These are phyloP conservation scores for Chrysaora quinquecirrha DNA, from an alignment of 30 jellyfish, hydroid and myxozoan species.

Conservation along the genomic window DNA sequence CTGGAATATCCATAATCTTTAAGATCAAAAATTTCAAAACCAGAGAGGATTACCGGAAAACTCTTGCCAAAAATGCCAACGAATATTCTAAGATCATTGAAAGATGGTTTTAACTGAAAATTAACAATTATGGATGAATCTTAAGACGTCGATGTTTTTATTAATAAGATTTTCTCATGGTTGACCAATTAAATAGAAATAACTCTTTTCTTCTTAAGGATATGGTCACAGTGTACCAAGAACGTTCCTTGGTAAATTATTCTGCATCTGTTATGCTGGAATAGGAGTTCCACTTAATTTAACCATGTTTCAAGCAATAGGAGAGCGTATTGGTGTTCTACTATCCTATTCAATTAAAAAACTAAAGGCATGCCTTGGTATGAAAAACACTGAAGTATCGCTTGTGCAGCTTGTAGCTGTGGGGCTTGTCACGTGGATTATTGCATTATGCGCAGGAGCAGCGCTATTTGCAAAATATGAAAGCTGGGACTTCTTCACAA, in stretches of 20 bases:
- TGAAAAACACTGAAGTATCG: constrained; percentile 84
- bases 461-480: constrained; percentile 85
- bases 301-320: constrained; percentile 96
- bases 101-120: no score
- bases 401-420: constrained; percentile 82
- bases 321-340: constrained; percentile 90
- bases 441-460: constrained; percentile 91
- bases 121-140: no score
- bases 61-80: no score
- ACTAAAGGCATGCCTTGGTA: constrained; percentile 68
- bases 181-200: no score
- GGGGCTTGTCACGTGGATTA: constrained; percentile 83
- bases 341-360: constrained; percentile 71
- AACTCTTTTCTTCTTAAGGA: no score
- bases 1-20: no score
- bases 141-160: no score
- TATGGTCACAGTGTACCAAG: constrained; percentile 96
- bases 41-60: no score
- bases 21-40: no score
- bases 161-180: no score
- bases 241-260: constrained; percentile 83
- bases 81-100: no score
- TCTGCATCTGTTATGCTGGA: constrained; percentile 83
- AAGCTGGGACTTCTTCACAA: constrained; percentile 80
- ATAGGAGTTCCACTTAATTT: constrained; percentile 90